Conservation (phyloP, 2,113 vertebrate species). For the Cathartes aura region DNA sequence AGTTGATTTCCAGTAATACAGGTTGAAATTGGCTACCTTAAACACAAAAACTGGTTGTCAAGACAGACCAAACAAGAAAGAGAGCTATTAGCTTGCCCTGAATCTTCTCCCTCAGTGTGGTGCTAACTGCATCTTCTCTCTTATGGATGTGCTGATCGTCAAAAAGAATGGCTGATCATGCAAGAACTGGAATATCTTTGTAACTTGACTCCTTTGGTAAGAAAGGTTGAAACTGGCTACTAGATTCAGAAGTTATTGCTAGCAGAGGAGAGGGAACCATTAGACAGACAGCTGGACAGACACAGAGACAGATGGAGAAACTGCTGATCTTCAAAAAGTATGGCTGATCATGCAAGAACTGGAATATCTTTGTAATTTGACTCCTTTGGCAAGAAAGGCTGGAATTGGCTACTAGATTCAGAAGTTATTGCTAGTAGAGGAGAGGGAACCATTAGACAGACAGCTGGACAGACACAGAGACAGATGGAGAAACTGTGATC, state of each 20-base stretch:
- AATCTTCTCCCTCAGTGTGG: background rate
- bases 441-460: background rate
- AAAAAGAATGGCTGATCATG: background rate
- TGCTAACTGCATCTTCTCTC: background rate
- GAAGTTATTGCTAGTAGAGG: background rate
- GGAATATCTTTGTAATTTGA: background rate
- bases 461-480: background rate
- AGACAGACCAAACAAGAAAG: background rate
- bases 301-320: background rate
- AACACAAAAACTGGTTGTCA: background rate
- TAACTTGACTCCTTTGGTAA: background rate
- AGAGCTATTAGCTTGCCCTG: background rate
- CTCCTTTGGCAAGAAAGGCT: background rate
- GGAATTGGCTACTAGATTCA: background rate
- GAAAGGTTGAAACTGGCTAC: background rate
- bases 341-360: background rate
- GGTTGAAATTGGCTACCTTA: background rate
- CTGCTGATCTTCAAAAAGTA: background rate
- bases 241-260: background rate
- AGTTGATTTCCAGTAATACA: background rate
- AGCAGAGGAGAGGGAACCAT: background rate
- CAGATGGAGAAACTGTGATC: background rate
- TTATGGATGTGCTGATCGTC: background rate
- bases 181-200: background rate
- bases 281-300: background rate